Base-by-base conservation (phyloP, 2,888 invertebrate genomes). In the Tillus elongatus region DNA sequence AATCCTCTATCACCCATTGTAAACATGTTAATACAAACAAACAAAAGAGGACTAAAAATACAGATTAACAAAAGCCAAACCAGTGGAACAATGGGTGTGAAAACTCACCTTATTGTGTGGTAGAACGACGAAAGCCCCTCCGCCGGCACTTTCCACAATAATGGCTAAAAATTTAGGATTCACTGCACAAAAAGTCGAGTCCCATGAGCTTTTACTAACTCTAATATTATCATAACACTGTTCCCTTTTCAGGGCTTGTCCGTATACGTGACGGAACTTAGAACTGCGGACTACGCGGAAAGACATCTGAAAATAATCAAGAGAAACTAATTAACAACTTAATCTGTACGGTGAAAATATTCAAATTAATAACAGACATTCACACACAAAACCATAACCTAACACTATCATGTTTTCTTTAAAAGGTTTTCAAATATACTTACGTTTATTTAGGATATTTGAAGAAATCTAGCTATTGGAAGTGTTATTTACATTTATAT, bases 111-210 rank as follows among this genome's bases (percentile, higher is more conserved):
- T 90, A 64, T 86, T 89, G 57, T 90, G 83, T 46, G 92, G 92
- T 56, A 93, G 74, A 45, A 93, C 92, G 66, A 93, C 88, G 70
- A 93, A 93, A 55, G 92, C 91, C 50, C 93, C 93, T 52, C 93
- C 93, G 42, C 93, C 93, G 39, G 92, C 93, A 36, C 91, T 91
- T 67, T 97, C 96, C 31, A 93, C 92, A 62, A 95, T 95, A 59
- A 95, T 90, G 49, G 96, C 95, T 63, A 96, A 72, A 71, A 93
- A 95, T 69, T 93, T 95, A 33, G 96, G 96, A 71, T 97, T 97
- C 56, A 96, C 95, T 51, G 93, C 91, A 74, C 95, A 96, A 69
- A 96, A 96, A 49, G 92, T 92, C 45, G 93, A 91, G 67, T 97
- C 97, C 88, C 96, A 96, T 36, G 95, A 93, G 63, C 93, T 93